Evolutionary conservation across 2,888 invertebrate genomes (phyloP), one percentile per base, ranked within the genome.

Genomic region (Nudaria mundana): DNA sequence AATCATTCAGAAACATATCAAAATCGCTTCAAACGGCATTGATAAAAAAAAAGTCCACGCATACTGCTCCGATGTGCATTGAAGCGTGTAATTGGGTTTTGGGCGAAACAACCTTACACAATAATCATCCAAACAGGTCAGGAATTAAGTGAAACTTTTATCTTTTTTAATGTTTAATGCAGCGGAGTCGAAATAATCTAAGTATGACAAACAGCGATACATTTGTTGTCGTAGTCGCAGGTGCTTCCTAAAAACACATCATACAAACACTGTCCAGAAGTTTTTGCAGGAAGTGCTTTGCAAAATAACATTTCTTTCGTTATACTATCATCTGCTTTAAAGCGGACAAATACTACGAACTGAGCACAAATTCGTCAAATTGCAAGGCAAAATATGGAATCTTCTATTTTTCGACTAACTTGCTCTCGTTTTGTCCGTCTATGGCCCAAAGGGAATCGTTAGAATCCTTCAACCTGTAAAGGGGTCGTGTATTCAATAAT

Each of bases 321-420:
- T n/a, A n/a, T n/a, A n/a, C n/a, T 48, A 12, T 57, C 45, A 41
- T 59, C 45, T 43, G 52, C 40, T 58, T 59, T 56, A 55, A 55
- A 60, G 37, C n/a, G n/a, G n/a, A n/a, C n/a, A n/a, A n/a, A n/a
- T n/a, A n/a, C n/a, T n/a, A n/a, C n/a, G n/a, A n/a, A n/a, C n/a
- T n/a, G n/a, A 11, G 59, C 58, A 52, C 50, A 58, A 37, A 56
- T 52, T 66, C 52, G 43, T 64, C 58, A 51, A 62, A 57, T 48
- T 61, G 54, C 44, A 63, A 52, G 49, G 57, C 54, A 43, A 62
- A 48, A 49, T 44, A 28, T 40, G 25, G 33, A 31, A 40, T 51
- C 36, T 55, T 48, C 15, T 34, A 33, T 40, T 49, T 49, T 44
- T 48, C 35, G 33, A 52, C 30, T 36, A n/a, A 46, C 39, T 46